Evolutionary conservation across 2,797 vertebrate species (phyloP), one percentile per base, ranked within the genome.

Genomic region (Gallirallus australis): DNA sequence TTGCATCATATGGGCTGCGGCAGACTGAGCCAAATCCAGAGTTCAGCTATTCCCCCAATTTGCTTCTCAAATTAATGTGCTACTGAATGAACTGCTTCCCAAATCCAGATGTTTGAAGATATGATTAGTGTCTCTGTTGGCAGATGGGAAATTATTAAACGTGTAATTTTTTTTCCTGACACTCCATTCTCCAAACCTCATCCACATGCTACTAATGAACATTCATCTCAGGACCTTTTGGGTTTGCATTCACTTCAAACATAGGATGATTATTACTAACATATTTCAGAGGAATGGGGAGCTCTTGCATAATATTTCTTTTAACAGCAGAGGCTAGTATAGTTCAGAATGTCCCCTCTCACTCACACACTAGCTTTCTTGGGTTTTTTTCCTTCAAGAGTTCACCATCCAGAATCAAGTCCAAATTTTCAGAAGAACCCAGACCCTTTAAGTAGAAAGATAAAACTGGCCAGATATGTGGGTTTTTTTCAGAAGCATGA

Each of bases 151-250:
- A 92, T 94, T 85, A 95, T 87, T 92, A 91, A 96, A 92, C 31
- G 60, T 53, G 50, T 75, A 64, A 27, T 68, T 88, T 85, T 96
- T 82, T 82, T 78, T 15, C 53, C 79, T 92, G 60, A 96, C 89
- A 82, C 76, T 61, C 76, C 53, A 1, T 75, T 89, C 81, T 71
- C 82, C 40, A 77, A 85, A 95, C 89, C 61, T 96, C 93, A 94
- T 78, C 82, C 93, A 91, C 95, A 96, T 95, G 91, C 85, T 96
- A 56, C 73, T 96, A 83, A 96, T 91, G 92, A 96, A 95, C 86
- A 83, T 65, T 75, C 61, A 83, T 88, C 77, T 66, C 28, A 93
- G 72, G 89, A 92, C 27, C 64, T 89, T 83, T 72, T 47, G 66
- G 57, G 76, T 81, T 90, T 93, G 66, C 47, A 40, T 93, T 91